These are phyloP conservation scores for Leptopterna dolabrata DNA, from an alignment of 2,888 invertebrate species.

Conservation along the genomic window DNA sequence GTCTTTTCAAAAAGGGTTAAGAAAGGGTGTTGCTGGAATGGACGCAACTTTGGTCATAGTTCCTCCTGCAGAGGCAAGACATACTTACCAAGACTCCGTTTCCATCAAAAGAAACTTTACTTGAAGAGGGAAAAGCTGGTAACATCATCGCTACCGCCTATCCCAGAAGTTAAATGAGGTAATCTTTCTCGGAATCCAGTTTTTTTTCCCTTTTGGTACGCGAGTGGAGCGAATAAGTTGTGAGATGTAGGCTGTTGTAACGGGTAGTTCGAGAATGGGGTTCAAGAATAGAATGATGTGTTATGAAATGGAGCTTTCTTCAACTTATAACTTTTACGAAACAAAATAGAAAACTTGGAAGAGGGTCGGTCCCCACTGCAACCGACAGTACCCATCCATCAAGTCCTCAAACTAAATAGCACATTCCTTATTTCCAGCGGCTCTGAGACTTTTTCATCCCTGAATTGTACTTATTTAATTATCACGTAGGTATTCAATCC, in stretches of 20 bases:
- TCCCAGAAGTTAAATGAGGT: constrained; percentile 44
- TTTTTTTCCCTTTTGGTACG: not conserved
- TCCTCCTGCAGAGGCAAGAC: constrained; percentile 6
- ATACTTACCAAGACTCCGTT: constrained; percentile 29
- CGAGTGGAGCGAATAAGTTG: not conserved
- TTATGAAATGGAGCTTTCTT: not conserved
- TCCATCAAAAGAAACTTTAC: constrained; percentile 34
- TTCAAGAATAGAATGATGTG: constrained; percentile 1
- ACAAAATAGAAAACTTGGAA: not conserved
- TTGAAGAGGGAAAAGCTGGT: not conserved
- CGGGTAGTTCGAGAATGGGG: not conserved
- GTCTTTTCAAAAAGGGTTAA: not conserved
- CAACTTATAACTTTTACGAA: not conserved
- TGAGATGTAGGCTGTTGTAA: not conserved
- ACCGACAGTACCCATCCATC: too few species aligned
- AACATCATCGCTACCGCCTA: constrained; percentile 27
- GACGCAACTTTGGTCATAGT: constrained; percentile 41
- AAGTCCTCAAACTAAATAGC: too few species aligned
- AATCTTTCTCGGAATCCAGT: constrained; percentile 36
- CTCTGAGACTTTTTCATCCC: too few species aligned
- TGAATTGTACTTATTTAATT: too few species aligned
- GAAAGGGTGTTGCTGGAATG: constrained; percentile 14
- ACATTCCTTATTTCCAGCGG: too few species aligned
- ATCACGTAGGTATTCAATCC: too few species aligned
- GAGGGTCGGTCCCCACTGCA: not conserved